Base-by-base conservation (phyloP, 2,113 vertebrate species). In the Pagrus major region DNA sequence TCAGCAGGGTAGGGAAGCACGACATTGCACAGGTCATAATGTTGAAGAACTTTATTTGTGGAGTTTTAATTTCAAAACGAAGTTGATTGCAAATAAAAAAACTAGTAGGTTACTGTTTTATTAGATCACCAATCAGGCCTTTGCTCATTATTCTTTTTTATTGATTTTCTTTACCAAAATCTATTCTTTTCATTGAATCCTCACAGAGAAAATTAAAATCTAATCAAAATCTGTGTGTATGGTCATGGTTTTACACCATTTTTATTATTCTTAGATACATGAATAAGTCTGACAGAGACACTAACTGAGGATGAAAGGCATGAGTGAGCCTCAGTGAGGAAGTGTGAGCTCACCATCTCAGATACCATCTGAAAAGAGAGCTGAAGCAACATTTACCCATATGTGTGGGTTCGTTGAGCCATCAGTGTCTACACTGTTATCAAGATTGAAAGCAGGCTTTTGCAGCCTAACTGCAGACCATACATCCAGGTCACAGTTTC, bases 331-430 rank as follows among this genome's bases (percentile, higher is more conserved):
- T 58, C 46, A 2, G 11, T 52, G 6, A 42, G 52, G 33, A 83
- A 60, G 25, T 76, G 29, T 44, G 27, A 67, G 8, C 21, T 69
- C 55, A 65, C 20, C 0, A 16, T 25, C 14, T 37, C 16, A 55
- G 83, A 86, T 86, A 76, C 2, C 18, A 81, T 91, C 89, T 78
- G 31, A 63, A 23, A 49, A 56, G 35, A 56, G 18, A 55, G 71
- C 60, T 52, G 20, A 68, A 33, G 25, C 74, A 74, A 60, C 58
- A 52, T 74, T 84, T 85, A 74, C 79, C 35, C 64, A 44, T 58
- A 31, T 51, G 20, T 78, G 83, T 86, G 71, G 87, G 73, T 78
- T 46, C 54, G 60, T 56, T 56, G 27, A 63, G 20, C 49, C 77
- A 60, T 59, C 66, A 9, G 14, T 27, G n/a, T 27, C 31, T 49